A percentile compares a stretch with the other conserved stretches of the same genome.
phyloP scores from a whole-genome alignment of 2,888 invertebrate species.

The Drosophila cracens region DNA sequence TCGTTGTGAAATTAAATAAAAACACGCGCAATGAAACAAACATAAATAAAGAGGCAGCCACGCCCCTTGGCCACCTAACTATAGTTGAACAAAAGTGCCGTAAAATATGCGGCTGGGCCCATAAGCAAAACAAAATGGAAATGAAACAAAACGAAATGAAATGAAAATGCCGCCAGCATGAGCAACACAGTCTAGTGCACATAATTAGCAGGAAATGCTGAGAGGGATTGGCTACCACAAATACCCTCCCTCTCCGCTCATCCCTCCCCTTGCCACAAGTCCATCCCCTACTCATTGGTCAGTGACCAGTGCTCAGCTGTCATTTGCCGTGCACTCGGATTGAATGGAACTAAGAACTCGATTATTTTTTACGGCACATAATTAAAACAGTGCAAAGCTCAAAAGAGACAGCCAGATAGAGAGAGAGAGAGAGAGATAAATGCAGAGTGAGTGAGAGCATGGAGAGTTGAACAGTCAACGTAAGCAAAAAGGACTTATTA shows the following conservation, averaged over 20 bases:
- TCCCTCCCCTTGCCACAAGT: not conserved
- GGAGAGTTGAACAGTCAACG: conserved; percentile 52
- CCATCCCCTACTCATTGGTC: conserved; percentile 48
- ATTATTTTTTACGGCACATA: conserved; percentile 74
- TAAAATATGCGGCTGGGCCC: conserved; percentile 34
- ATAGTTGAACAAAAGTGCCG: conserved; percentile 39
- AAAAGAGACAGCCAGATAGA: not conserved
- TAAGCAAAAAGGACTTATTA: conserved; percentile 70
- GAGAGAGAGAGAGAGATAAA: not conserved
- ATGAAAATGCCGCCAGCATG: conserved; percentile 53
- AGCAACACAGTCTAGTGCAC: conserved; percentile 73
- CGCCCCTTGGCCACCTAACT: not conserved
- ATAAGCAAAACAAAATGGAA: conserved; percentile 39
- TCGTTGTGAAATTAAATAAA: conserved; percentile 72
- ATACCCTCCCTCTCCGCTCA: not conserved
- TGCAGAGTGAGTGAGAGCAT: not conserved
- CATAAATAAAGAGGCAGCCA: conserved; percentile 54
- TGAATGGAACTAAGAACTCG: conserved; percentile 72
- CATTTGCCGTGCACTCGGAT: conserved; percentile 54
- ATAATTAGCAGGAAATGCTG: conserved; percentile 61
- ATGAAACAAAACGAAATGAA: conserved; percentile 52
- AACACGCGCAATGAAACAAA: conserved; percentile 71
- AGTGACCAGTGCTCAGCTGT: conserved; percentile 61
- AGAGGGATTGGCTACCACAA: conserved; percentile 27
- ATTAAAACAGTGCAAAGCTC: conserved; percentile 57